Conservation (phyloP, 23 tunicate genomes). For the Corella eumyota region DNA sequence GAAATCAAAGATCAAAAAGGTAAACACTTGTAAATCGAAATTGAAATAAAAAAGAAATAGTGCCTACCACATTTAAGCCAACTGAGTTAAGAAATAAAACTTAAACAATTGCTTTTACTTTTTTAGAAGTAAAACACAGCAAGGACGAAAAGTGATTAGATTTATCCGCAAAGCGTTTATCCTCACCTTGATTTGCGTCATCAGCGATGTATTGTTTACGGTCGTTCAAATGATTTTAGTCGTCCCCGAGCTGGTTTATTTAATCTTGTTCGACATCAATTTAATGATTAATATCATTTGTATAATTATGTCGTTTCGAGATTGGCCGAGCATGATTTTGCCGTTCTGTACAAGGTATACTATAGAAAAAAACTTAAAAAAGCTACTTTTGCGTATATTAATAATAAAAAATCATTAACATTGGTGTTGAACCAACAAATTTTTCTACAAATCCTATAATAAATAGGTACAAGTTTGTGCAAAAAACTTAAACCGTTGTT, state of each 20-base stretch:
- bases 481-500: no score
- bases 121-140: conserved; percentile 53
- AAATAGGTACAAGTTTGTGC: no score
- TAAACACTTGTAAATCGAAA: neutral
- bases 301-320: conserved; percentile 84
- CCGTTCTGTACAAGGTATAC: conserved; percentile 70
- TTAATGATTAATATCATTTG: conserved; percentile 64
- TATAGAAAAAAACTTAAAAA: no score
- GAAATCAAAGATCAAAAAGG: neutral
- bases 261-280: conserved; percentile 72
- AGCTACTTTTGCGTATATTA: no score
- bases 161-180: conserved; percentile 74
- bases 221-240: conserved; percentile 47
- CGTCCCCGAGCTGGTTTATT: conserved; percentile 68
- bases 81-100: no score
- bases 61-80: neutral
- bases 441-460: no score
- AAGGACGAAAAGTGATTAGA: conserved; percentile 58
- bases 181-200: conserved; percentile 63
- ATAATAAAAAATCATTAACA: no score
- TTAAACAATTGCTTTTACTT: no score
- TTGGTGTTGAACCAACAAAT: no score
- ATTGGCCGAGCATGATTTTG: conserved; percentile 71
- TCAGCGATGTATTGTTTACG: conserved; percentile 46
- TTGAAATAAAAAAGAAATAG: neutral